Base-by-base conservation (phyloP, 2,113 vertebrate species). In the Mesembrinibis cayennensis region DNA sequence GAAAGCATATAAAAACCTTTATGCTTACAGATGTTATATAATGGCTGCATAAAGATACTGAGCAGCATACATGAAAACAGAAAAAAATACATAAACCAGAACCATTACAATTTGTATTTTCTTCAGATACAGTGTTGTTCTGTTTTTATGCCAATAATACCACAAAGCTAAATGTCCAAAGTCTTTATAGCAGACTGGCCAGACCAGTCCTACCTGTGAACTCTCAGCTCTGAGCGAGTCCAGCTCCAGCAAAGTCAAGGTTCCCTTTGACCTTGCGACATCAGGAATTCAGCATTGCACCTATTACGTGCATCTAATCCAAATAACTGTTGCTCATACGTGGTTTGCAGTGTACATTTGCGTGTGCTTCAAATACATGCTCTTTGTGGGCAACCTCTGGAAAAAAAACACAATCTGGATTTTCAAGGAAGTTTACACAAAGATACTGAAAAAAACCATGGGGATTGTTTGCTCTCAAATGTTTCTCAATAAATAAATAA, bases 51-150 rank as follows among this genome's bases (percentile, higher is more conserved):
- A 74, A 70, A 59, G 44, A 79, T 47, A 87, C 61, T 44, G 80
- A 93, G 93, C 87, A 95, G 97, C 90, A 95, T 62, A 91, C 93
- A 97, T 74, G 91, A 97, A 96, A 97, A 88, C 90, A 97, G 50
- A 76, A 90, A 42, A 42, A 88, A 55, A 90, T 79, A 91, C 91
- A 95, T 95, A 95, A 97, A 96, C 69, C 72, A 95, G 95, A 97
- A 94, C 44, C 50, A 81, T 74, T 92, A 95, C 92, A 97, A 93
- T 86, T 97, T 94, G 65, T 72, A 89, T 96, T 95, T 94, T 95
- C 79, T 92, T 86, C 89, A 95, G 93, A 92, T 95, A 97, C 96
- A 95, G 81, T 63, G 87, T 85, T 96, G 34, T 91, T 84, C 36
- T 42, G 72, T 58, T 95, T 94, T 85, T 63, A 58, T 72, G 90